Evolutionary conservation across 2,888 invertebrate genomes (phyloP).

Genomic region (Chymomyza caudatula): DNA sequence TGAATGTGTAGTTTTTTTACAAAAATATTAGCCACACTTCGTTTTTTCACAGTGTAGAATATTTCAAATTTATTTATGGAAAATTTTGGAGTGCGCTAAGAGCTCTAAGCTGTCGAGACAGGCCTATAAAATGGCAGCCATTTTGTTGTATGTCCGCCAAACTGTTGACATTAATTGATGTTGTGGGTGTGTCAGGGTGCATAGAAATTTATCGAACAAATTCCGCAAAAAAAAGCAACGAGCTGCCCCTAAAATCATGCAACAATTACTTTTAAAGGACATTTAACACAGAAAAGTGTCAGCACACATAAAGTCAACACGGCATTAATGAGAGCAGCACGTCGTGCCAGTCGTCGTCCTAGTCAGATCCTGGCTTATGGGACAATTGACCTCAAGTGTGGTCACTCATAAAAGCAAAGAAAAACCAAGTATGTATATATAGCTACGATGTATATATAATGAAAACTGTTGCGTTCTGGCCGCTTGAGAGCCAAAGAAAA

Average conservation of each 20-base stretch:
- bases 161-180: neutral
- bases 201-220: neutral
- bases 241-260: conserved; percentile 1
- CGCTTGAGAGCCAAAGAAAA: neutral
- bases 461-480: neutral
- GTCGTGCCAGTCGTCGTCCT: neutral
- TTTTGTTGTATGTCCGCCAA: neutral
- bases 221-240: neutral
- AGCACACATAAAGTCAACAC: conserved; percentile 21
- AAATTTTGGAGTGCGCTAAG: neutral
- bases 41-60: neutral
- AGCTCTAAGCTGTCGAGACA: neutral
- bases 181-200: neutral
- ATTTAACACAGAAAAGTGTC: conserved; percentile 6
- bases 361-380: conserved; percentile 20
- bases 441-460: neutral
- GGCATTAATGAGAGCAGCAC: neutral
- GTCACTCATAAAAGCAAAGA: neutral
- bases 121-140: neutral
- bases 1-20: no score
- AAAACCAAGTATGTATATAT: conserved; percentile 17
- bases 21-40: no score
- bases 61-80: neutral
- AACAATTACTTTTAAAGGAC: neutral
- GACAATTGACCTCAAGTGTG: conserved; percentile 47